Conservation (phyloP, 2,888 invertebrate species). For the Spisula solida region DNA sequence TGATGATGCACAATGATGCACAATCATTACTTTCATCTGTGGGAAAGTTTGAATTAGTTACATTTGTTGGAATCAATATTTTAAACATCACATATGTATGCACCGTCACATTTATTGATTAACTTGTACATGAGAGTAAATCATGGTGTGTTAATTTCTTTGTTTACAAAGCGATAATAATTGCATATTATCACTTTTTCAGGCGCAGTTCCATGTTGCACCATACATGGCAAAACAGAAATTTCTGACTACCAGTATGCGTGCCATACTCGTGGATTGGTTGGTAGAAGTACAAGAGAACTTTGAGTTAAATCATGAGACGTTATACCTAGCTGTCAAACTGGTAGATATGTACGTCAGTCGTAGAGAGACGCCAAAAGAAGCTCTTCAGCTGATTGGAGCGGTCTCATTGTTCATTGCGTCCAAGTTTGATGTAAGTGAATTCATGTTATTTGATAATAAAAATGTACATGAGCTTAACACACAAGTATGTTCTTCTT, state of each 20-base stretch:
- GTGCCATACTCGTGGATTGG: conserved; percentile 98
- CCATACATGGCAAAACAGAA: conserved; percentile 94
- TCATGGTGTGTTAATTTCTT: too few relatives aligned
- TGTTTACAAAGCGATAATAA: too few relatives aligned
- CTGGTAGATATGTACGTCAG: conserved; percentile 96
- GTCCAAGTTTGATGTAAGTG: conserved; percentile 97
- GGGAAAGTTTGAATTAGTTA: too few relatives aligned
- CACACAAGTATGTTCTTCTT: too few relatives aligned
- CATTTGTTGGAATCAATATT: too few relatives aligned
- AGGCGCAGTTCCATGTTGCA: conserved; percentile 91
- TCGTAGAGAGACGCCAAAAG: conserved; percentile 90
- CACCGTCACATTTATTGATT: too few relatives aligned
- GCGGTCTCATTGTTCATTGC: conserved; percentile 97
- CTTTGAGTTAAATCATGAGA: conserved; percentile 99
- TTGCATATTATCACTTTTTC: conserved; percentile 78
- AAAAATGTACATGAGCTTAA: too few relatives aligned
- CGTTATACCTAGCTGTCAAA: conserved; percentile 98
- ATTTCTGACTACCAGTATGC: conserved; percentile 95
- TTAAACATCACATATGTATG: too few relatives aligned
- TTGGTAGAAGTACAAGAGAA: conserved; percentile 97
- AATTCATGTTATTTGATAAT: background rate
- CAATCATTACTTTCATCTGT: too few relatives aligned
- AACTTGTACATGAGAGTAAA: too few relatives aligned
- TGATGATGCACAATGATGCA: too few relatives aligned
- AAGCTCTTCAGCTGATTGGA: conserved; percentile 96